These are phyloP conservation scores for Drosophila testacea DNA, from an alignment of 2,888 invertebrate genomes.

Conservation along the genomic window DNA sequence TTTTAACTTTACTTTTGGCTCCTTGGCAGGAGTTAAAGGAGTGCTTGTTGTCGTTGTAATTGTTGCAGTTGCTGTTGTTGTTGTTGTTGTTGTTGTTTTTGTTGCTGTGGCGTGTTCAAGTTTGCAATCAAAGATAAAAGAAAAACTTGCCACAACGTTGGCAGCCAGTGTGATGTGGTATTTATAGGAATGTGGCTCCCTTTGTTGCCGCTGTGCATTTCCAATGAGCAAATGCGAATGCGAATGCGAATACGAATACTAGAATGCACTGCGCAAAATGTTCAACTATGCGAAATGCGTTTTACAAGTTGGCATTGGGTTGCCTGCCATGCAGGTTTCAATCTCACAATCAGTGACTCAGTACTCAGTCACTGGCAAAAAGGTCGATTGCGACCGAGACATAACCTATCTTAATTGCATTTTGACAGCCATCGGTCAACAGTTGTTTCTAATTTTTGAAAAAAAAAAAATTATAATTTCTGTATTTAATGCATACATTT, in stretches of 20 bases:
- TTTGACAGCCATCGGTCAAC: not conserved
- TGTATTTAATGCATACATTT: not conserved
- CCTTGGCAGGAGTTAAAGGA: slow-evolving; percentile 61
- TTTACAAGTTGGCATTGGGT: slow-evolving; percentile 5
- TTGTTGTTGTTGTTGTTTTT: slow-evolving; percentile 21
- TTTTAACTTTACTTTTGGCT: slow-evolving; percentile 13
- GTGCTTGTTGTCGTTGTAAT: slow-evolving; percentile 21
- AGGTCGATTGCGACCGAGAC: slow-evolving; percentile 19
- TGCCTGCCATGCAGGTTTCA: slow-evolving; percentile 17
- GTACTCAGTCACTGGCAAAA: slow-evolving; percentile 34
- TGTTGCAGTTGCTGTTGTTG: slow-evolving; percentile 13
- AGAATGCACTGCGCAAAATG: slow-evolving; percentile 27
- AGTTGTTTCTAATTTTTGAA: not conserved
- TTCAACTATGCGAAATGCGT: slow-evolving; percentile 9
- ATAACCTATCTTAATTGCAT: slow-evolving; percentile 33
- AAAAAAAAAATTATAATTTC: not conserved
- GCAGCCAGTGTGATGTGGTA: slow-evolving; percentile 74
- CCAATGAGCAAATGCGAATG: slow-evolving; percentile 57
- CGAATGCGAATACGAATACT: slow-evolving; percentile 12
- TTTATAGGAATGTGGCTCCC: slow-evolving; percentile 74
- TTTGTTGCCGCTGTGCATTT: slow-evolving; percentile 59
- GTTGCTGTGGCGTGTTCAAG: slow-evolving; percentile 56
- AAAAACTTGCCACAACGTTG: slow-evolving; percentile 58
- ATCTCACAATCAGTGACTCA: slow-evolving; percentile 34
- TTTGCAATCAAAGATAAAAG: slow-evolving; percentile 75